These are phyloP conservation scores for Amazona guildingii DNA, from an alignment of 2,113 vertebrate species.

Conservation along the genomic window DNA sequence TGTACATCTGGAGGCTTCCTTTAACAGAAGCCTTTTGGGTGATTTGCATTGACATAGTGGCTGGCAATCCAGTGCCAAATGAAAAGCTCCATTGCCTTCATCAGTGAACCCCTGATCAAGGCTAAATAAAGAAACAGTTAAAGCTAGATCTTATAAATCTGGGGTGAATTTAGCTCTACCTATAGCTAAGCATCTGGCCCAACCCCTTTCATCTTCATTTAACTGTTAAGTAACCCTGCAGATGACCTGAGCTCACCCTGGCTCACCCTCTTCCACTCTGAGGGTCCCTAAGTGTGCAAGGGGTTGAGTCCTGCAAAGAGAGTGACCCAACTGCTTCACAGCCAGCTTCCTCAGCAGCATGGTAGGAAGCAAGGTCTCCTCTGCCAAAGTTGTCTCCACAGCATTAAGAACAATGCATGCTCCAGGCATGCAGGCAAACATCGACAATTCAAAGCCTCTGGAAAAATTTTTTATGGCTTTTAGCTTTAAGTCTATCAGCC, in stretches of 20 bases:
- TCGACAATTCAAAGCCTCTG: background rate
- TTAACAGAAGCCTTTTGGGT: background rate
- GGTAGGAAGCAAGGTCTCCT: background rate
- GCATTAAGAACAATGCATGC: background rate
- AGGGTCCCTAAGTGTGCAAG: background rate
- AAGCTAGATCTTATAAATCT: background rate
- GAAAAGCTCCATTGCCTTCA: background rate
- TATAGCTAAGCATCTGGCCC: background rate
- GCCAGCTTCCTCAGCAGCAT: background rate
- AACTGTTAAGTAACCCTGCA: background rate
- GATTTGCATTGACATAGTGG: background rate
- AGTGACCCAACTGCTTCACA: rapidly evolving
- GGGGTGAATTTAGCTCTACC: background rate
- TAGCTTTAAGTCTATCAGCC: background rate
- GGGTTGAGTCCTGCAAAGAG: background rate
- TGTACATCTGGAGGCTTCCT: background rate
- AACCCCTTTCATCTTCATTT: background rate
- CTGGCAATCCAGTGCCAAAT: background rate
- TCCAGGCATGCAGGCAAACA: background rate
- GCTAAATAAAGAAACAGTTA: background rate
- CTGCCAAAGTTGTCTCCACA: background rate
- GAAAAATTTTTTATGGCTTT: background rate
- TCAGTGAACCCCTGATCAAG: background rate
- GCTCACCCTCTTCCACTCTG: background rate
- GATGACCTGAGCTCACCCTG: background rate